Evolutionary conservation across 2,113 vertebrate genomes (phyloP), one percentile per base, ranked within the genome.

Genomic region (Megaceryle maxima): DNA sequence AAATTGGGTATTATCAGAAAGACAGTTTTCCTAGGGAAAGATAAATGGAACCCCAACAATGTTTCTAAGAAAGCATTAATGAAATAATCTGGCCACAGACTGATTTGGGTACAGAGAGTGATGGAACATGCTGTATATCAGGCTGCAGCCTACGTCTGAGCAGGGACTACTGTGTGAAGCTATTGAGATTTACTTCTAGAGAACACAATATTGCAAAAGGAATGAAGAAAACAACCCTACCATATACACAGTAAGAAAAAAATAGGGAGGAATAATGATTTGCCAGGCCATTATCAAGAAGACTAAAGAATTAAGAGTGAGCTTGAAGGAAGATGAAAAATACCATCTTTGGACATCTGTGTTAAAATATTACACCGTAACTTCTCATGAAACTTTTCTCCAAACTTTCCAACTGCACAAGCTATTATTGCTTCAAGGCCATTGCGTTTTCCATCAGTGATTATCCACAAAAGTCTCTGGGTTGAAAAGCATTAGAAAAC

Each of bases 71-170:
- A 93, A 78, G 53, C 16, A 55, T 68, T 55, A 48, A 73, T 86
- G 55, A 93, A 93, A 95, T 51, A 66, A 88, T 39, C 83, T 48
- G 50, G 41, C 14, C 90, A 86, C 57, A 79, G 73, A 33, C n/a
- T 76, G 44, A 79, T 88, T 33, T 81, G 44, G 44, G 83, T 24
- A 37, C 39, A 68, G 66, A 75, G 74, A 73, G 18, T 8, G 64
- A 83, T 62, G 75, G 31, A 89, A 60, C 4, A 51, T 5, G 57
- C 24, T 63, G 46, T 11, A 11, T 13, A 72, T 84, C 37, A 69
- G 29, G 43, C 87, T 92, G 76, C 72, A 92, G 56, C 26, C 66
- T n/a, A 35, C 13, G 64, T 5, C 35, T 51, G 72, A 90, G 75
- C 76, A 67, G 46, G 90, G 48, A 35, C 8, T 31, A 35, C 59